These are phyloP conservation scores for Papilio protenor DNA, from an alignment of 2,888 invertebrate species.

Conservation along the genomic window DNA sequence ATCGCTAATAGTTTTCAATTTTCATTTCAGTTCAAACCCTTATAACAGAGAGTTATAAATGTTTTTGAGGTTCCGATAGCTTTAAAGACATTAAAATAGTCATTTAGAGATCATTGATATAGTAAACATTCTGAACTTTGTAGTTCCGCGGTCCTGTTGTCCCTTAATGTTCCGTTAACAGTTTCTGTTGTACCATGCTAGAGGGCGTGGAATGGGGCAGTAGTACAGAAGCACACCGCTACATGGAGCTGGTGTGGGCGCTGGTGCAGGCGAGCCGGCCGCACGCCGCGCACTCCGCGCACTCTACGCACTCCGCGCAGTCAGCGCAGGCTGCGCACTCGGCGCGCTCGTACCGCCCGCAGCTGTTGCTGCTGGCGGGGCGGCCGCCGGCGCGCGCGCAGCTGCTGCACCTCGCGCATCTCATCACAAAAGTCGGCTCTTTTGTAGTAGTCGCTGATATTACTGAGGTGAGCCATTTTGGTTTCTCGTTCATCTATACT, in stretches of 20 bases:
- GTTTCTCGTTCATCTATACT: no score
- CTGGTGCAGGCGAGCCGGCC: conserved; percentile 89
- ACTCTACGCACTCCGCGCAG: background rate
- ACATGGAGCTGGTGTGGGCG: conserved; percentile 92
- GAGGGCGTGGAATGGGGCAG: conserved; percentile 96
- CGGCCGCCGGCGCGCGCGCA: conserved; percentile 90
- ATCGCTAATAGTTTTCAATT: no score
- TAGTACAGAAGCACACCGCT: conserved; percentile 95
- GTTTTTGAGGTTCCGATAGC: no score
- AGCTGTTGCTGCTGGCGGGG: conserved; percentile 90
- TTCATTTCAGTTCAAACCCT: no score
- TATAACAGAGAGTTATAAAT: no score
- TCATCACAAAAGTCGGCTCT: conserved; percentile 93
- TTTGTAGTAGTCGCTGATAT: conserved; percentile 93
- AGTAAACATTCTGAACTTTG: no score
- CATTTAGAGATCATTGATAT: no score
- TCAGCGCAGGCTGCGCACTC: background rate
- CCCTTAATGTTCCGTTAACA: background rate
- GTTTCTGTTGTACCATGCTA: background rate
- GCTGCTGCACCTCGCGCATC: conserved; percentile 91
- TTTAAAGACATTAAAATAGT: no score
- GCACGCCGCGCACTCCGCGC: conserved; percentile 69
- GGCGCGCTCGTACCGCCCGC: conserved; percentile 87
- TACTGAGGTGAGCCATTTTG: conserved; percentile 82
- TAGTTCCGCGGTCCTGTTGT: no score